Evolutionary conservation across 1,140 invertebrate genomes (phyloP).

Genomic region (Orussus abietinus): DNA sequence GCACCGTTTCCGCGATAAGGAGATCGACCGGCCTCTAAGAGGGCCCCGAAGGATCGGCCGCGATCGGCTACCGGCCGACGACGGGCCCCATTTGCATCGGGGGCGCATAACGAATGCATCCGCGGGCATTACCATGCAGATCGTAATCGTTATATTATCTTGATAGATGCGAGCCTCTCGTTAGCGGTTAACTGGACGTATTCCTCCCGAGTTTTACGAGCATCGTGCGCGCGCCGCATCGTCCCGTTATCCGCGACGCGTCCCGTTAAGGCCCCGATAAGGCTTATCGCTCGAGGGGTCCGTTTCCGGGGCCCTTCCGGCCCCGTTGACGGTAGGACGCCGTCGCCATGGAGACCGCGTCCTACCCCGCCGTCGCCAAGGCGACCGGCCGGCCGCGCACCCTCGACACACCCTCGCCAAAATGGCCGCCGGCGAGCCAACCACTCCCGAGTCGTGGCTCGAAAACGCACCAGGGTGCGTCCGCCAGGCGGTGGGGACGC

Average conservation of each 20-base stretch:
- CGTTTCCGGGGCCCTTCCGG: slow-evolving; percentile 20
- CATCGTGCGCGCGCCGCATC: slow-evolving; percentile 7
- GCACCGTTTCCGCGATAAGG: too few relatives aligned
- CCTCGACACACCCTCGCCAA: slow-evolving; percentile 39
- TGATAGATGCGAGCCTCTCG: slow-evolving; percentile 27
- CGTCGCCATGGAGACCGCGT: slow-evolving; percentile 38
- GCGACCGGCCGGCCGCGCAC: slow-evolving; percentile 34
- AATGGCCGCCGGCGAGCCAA: slow-evolving; percentile 39
- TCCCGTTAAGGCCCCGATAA: slow-evolving; percentile 11
- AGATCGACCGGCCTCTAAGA: too few relatives aligned
- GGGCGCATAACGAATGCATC: too few relatives aligned
- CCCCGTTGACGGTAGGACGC: slow-evolving; percentile 31
- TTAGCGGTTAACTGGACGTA: slow-evolving; percentile 20
- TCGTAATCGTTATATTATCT: slow-evolving; percentile 29
- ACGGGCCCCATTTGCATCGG: too few relatives aligned
- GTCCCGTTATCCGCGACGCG: slow-evolving; percentile 8
- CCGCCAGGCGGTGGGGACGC: too few relatives aligned
- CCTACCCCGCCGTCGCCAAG: slow-evolving; percentile 37
- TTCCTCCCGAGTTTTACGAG: slow-evolving; percentile 27
- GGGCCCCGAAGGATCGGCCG: too few relatives aligned
- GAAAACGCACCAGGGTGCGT: too few relatives aligned
- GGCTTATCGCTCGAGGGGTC: neutral
- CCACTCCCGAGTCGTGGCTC: too few relatives aligned
- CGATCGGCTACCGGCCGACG: too few relatives aligned
- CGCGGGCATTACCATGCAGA: slow-evolving; percentile 12